phyloP scores from a whole-genome alignment of 2,113 vertebrate genomes.

The Tinamus guttatus region DNA sequence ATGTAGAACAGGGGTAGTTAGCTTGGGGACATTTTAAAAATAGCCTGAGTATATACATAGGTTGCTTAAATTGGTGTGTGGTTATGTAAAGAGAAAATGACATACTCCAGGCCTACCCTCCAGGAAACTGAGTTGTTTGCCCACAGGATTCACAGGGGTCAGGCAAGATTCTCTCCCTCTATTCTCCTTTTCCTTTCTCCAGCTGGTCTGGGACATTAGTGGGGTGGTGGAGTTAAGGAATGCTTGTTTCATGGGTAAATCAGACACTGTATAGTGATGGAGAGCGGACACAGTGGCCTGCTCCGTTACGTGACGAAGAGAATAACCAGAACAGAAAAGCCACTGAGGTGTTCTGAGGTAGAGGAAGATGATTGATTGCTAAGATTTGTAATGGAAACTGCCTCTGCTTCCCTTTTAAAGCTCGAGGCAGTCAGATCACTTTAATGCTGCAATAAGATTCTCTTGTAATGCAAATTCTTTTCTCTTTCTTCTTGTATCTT shows the following conservation, averaged over 20 bases:
- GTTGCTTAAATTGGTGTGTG: neutral
- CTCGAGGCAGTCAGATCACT: neutral
- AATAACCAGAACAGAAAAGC: neutral
- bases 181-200: neutral
- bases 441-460: neutral
- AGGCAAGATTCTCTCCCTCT: neutral
- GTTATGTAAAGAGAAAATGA: neutral
- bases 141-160: neutral
- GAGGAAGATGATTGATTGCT: neutral
- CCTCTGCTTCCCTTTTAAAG: neutral
- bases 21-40: constrained; percentile 3
- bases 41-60: neutral
- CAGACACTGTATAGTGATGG: neutral
- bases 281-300: rapidly evolving
- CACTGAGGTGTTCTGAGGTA: neutral
- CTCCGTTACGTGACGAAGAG: neutral
- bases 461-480: neutral
- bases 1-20: neutral
- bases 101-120: neutral
- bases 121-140: neutral
- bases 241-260: neutral
- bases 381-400: neutral
- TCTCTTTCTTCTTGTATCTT: neutral
- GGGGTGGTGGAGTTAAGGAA: neutral
- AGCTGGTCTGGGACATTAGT: rapidly evolving